Conservation (phyloP, 2,888 invertebrate species). For the Invenusta paracnida region DNA sequence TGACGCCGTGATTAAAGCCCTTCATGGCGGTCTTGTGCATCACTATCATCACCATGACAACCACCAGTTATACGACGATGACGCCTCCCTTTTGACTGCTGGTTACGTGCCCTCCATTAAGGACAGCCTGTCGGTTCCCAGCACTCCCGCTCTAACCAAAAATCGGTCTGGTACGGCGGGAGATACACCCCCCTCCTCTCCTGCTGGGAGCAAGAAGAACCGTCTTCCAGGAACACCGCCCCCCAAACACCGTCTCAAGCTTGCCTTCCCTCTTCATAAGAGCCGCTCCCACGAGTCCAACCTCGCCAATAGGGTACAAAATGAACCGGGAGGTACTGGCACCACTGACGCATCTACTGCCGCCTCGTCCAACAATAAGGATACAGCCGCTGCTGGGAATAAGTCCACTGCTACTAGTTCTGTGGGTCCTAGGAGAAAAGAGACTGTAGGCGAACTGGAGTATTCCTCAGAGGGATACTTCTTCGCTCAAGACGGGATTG, state of each 20-base stretch:
- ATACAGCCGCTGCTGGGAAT: not conserved
- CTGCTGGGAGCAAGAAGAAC: not conserved
- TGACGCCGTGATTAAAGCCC: not conserved
- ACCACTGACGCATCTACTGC: too few relatives aligned
- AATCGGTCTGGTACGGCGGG: not conserved
- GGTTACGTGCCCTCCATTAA: not conserved
- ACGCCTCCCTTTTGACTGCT: not conserved
- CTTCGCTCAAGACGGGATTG: not conserved
- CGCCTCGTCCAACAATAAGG: too few relatives aligned
- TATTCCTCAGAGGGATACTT: not conserved
- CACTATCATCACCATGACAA: too few relatives aligned
- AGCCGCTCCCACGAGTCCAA: constrained; percentile 20
- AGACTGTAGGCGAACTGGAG: not conserved
- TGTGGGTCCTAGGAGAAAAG: not conserved
- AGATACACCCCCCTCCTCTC: not conserved
- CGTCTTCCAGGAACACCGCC: constrained; percentile 24
- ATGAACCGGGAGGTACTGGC: not conserved
- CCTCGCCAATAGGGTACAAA: constrained; percentile 6
- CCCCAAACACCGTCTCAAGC: constrained; percentile 2
- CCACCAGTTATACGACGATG: not conserved
- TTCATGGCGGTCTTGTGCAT: not conserved
- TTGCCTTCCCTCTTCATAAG: not conserved
- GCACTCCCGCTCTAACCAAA: not conserved
- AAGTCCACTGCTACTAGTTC: not conserved
- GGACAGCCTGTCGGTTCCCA: not conserved